These are phyloP conservation scores for Albula goreensis DNA, from an alignment of 2,113 vertebrate genomes.

Conservation along the genomic window DNA sequence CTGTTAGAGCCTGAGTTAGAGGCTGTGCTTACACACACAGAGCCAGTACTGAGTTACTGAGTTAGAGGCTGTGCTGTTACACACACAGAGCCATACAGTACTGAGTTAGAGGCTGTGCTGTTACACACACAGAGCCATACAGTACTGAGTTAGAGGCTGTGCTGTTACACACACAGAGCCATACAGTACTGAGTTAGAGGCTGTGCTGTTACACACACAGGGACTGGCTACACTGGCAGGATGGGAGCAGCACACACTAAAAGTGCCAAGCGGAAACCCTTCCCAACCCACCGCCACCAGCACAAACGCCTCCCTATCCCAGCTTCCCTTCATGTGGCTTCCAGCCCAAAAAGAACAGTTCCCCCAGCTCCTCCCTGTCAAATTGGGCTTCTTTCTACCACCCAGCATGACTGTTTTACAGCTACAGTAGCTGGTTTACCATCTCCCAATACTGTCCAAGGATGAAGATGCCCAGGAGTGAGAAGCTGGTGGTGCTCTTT, in stretches of 20 bases:
- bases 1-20: no score
- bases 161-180: background rate
- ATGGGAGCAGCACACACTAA: background rate
- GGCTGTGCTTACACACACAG: background rate
- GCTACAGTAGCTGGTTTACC: background rate
- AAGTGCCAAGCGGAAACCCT: background rate
- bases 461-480: no score
- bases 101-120: background rate
- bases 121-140: background rate
- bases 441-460: no score
- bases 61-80: background rate
- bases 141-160: no score
- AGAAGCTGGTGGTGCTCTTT: no score
- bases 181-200: background rate
- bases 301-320: no score
- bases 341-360: background rate
- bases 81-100: background rate
- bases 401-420: background rate
- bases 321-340: background rate
- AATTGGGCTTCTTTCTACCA: background rate
- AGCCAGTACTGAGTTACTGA: background rate
- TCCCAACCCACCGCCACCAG: background rate
- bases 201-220: background rate
- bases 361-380: no score
- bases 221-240: background rate